Base-by-base conservation (phyloP, 2,797 vertebrate species). In the Tolypeutes matacus region DNA sequence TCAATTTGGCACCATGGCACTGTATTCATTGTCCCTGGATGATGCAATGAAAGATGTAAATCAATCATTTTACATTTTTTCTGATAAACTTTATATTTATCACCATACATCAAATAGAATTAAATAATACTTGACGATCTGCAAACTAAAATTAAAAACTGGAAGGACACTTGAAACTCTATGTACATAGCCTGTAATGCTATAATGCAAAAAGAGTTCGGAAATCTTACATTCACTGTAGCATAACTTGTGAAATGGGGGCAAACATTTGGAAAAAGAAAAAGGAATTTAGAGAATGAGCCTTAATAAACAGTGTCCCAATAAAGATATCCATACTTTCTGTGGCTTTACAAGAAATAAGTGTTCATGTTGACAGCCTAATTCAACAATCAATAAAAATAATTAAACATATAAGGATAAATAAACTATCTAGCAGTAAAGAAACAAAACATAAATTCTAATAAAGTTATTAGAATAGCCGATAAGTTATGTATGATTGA, bases 201-300 rank as follows among this genome's bases (percentile, higher is more conserved):
- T 75, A 1, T 75, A 82, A 76, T 67, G 34, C 34, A 46, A 88
- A 87, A 2, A 89, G 62, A 72, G 46, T n/a, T 39, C 46, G 80
- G 80, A 67, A 58, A 82, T 20, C 34, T 82, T 80, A 84, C 81
- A 76, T 56, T 92, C 42, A 53, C 36, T 73, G 69, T 70, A 82
- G 49, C 5, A 8, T 58, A 83, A 42, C 6, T 25, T 56, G 2
- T 78, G 46, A 90, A 75, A 70, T 49, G 25, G 46, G 18, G 81
- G 53, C 58, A 78, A 89, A 95, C 31, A 53, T 89, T 80, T 95
- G 72, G 34, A 34, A 96, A 76, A 91, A 29, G 70, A 83, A 36
- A 83, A n/a, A 64, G 27, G 9, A 82, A 86, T 58, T 84, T 89
- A 78, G 69, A 86, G 46, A 85, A 70, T 86, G 72, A 42, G 13